Conservation (phyloP, 2,113 vertebrate genomes). For the Lepus americanus region DNA sequence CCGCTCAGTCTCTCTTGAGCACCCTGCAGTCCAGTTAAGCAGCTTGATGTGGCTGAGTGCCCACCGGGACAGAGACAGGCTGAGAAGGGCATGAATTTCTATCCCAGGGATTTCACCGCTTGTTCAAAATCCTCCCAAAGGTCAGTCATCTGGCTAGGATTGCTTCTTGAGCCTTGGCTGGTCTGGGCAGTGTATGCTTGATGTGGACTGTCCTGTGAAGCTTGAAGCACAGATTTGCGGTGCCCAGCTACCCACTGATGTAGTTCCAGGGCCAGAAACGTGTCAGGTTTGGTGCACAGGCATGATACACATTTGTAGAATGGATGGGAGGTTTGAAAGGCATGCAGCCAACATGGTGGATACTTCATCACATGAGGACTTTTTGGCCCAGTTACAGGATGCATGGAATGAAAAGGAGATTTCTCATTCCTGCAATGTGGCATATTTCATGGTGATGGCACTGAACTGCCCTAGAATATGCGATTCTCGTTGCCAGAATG, state of each 20-base stretch:
- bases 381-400: background rate
- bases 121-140: constrained; percentile 62
- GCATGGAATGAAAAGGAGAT: background rate
- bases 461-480: background rate
- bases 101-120: background rate
- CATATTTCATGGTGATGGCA: background rate
- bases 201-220: background rate
- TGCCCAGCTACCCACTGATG: too few relatives aligned
- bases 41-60: background rate
- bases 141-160: background rate
- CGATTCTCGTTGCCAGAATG: background rate
- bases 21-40: background rate
- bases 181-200: background rate
- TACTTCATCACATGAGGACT: background rate
- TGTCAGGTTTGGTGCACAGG: background rate
- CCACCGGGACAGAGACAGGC: background rate
- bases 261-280: background rate
- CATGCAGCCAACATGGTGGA: background rate
- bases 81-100: background rate
- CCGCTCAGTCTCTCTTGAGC: background rate
- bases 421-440: background rate
- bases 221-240: background rate
- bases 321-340: background rate
- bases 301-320: background rate
- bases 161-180: constrained; percentile 30